Base-by-base conservation (phyloP, 2,888 invertebrate genomes). In the Ophioninae sp. region DNA sequence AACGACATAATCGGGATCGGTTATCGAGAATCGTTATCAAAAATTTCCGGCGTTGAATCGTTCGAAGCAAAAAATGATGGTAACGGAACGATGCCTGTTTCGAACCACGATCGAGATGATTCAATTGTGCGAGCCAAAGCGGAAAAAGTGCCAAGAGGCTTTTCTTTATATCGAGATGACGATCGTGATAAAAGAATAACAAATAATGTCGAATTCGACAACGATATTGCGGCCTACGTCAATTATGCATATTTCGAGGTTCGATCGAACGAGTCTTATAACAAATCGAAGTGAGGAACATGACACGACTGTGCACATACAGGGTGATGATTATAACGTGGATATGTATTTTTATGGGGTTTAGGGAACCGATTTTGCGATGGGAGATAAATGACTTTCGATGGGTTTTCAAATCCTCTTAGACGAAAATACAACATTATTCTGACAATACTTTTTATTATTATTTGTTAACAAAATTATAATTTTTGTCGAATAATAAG, bases 171-270 rank as follows among this genome's bases (percentile, higher is more conserved):
- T 70, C 20, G 39, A 20, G 41, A 68, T 41, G 70, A 79, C 13
- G 30, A 75, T 76, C 77, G 10, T 68, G 41, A 17, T 37, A 74
- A 8, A 56, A 23, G 7, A 59, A 8, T 61, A 72, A 72, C 13
- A 56, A 17, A 68, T 2, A 13, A 50, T 17, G 3, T 64, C 39
- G 67, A 73, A 6, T 39, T 68, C 30, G 78, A 41, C 7, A 82
- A 73, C 20, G 82, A 78, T 69, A 21, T 82, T 0, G 82, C 82
- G 10, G 62, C 77, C 2, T 73, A 78, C 67, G 78, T 82, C 5
- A 82, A 82, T 17, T 62, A 57, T 10, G 77, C 73, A 7, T 82
- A 82, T 21, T 82, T 68, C 10, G 73, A 82, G 57, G 73, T 41
- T 39, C 21, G 70, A 37, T 76, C 10, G n/a, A 62, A 41, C 21